These are phyloP conservation scores for Pterobdella sp. DNA, from an alignment of 2,888 invertebrate genomes.

Conservation along the genomic window DNA sequence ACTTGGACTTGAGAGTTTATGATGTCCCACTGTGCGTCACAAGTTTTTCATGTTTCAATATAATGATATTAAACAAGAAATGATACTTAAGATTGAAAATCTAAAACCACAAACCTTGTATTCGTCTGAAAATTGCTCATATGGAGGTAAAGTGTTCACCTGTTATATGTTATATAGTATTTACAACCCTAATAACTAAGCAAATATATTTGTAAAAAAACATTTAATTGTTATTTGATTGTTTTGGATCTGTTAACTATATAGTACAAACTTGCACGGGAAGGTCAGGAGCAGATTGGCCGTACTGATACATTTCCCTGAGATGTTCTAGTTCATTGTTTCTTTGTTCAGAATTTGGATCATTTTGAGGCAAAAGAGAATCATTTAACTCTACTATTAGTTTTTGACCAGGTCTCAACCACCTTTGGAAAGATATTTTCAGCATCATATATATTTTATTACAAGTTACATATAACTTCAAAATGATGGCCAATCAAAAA, in stretches of 20 bases:
- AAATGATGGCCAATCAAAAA: too few species aligned
- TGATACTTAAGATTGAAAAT: not conserved
- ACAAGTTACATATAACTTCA: too few species aligned
- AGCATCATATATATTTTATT: too few species aligned
- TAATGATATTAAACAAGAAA: not conserved
- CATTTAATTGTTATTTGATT: too few species aligned
- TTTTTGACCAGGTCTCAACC: slow-evolving; percentile 46
- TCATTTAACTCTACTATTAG: slow-evolving; percentile 50
- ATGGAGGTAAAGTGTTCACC: slow-evolving; percentile 36
- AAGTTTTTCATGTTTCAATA: slow-evolving; percentile 28
- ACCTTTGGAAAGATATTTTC: slow-evolving; percentile 47
- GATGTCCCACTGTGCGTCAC: slow-evolving; percentile 49
- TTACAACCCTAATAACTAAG: too few species aligned
- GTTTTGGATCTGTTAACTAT: too few species aligned
- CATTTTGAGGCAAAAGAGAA: slow-evolving; percentile 50
- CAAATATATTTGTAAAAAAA: too few species aligned
- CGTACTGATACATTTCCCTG: slow-evolving; percentile 39
- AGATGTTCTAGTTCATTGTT: slow-evolving; percentile 47
- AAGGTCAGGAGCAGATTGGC: slow-evolving; percentile 37
- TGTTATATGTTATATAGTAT: too few species aligned
- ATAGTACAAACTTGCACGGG: slow-evolving; percentile 40
- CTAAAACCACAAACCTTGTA: slow-evolving; percentile 35
- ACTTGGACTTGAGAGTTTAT: slow-evolving; percentile 45
- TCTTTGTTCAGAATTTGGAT: slow-evolving; percentile 47
- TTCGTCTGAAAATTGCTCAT: slow-evolving; percentile 40